phyloP scores from a whole-genome alignment of 2,888 invertebrate genomes.

The Euclidia mi region DNA sequence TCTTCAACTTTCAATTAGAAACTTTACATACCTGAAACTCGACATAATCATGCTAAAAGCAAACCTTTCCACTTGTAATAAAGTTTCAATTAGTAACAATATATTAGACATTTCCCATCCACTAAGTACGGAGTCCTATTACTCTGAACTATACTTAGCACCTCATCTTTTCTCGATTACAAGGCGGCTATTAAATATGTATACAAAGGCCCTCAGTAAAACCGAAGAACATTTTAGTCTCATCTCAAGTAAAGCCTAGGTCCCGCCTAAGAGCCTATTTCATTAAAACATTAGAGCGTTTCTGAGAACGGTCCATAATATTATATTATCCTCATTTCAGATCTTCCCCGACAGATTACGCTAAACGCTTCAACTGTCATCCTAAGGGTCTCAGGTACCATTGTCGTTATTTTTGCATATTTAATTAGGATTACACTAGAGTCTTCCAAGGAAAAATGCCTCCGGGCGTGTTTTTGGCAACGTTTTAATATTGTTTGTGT shows the following conservation, averaged over 20 bases:
- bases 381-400: conserved; percentile 45
- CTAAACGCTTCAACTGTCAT: conserved; percentile 58
- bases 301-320: conserved; percentile 33
- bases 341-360: conserved; percentile 50
- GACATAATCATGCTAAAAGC: too few species aligned
- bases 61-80: too few species aligned
- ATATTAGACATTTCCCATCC: too few species aligned
- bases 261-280: conserved; percentile 18
- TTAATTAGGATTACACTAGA: conserved; percentile 21
- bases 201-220: not conserved
- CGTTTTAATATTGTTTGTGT: conserved; percentile 7
- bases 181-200: not conserved
- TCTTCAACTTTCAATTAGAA: too few species aligned
- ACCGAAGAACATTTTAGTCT: not conserved
- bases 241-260: conserved; percentile 1
- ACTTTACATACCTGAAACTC: too few species aligned
- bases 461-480: not conserved
- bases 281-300: conserved; percentile 25
- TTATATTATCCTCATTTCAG: conserved; percentile 19
- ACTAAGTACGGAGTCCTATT: too few species aligned
- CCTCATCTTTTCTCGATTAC: too few species aligned
- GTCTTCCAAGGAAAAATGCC: conserved; percentile 10
- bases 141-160: too few species aligned
- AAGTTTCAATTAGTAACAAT: too few species aligned
- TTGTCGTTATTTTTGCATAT: conserved; percentile 62